A percentile compares a stretch with the other conserved stretches of the same genome.
Conservation (phyloP, 2,113 vertebrate species). For the Callionymus lyra region DNA sequence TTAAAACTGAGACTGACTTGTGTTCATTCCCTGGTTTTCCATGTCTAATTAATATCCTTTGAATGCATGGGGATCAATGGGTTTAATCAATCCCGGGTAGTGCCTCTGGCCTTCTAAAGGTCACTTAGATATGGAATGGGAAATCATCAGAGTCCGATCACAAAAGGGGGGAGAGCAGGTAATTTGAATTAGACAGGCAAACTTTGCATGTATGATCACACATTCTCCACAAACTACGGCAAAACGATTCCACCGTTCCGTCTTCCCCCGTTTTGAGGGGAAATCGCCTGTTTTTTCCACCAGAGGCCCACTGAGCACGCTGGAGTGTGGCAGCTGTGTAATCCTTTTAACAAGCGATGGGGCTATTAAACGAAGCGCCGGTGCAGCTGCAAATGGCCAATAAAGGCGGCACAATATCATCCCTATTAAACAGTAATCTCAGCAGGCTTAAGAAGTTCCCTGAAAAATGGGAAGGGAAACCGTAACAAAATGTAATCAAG, state of each 20-base stretch:
- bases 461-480: conserved; percentile 57
- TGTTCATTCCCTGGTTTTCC: conserved; percentile 67
- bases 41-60: conserved; percentile 70
- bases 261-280: conserved; percentile 27
- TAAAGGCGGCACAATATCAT: conserved; percentile 67
- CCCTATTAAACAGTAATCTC: conserved; percentile 61
- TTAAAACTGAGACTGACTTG: conserved; percentile 62
- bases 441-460: conserved; percentile 58
- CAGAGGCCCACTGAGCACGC: conserved; percentile 50
- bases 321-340: conserved; percentile 62
- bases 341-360: conserved; percentile 61
- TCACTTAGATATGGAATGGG: conserved; percentile 66
- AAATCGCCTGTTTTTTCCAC: conserved; percentile 27
- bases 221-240: conserved; percentile 31
- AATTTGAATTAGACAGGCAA: conserved; percentile 52
- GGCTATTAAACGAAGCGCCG: conserved; percentile 59
- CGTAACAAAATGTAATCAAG: conserved; percentile 65
- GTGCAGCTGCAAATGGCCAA: conserved; percentile 67
- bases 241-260: conserved; percentile 36
- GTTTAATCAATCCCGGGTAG: conserved; percentile 68
- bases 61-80: conserved; percentile 68
- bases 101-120: conserved; percentile 67
- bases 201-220: conserved; percentile 54
- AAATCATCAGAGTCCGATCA: conserved; percentile 59
- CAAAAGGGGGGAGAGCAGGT: conserved; percentile 36